Percentiles rank a stretch among this genome's conserved stretches.
These are phyloP conservation scores for Euleptes europaea DNA, from an alignment of 2,113 vertebrate genomes.

Conservation along the genomic window DNA sequence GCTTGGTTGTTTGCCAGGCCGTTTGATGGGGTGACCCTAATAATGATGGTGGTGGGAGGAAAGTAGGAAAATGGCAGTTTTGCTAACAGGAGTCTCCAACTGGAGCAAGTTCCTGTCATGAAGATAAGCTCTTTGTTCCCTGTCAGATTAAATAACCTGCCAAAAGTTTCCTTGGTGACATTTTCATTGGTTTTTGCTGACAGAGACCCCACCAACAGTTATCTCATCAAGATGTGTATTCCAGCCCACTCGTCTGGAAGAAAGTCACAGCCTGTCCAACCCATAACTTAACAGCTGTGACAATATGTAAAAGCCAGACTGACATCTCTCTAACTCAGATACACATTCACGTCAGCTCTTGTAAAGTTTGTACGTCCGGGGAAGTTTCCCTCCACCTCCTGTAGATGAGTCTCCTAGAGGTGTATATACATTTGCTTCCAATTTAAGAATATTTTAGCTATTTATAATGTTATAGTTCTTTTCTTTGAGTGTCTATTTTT, in stretches of 20 bases:
- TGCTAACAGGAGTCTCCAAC: conserved; percentile 1
- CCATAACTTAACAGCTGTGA: conserved; percentile 18
- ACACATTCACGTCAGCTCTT: conserved; percentile 29
- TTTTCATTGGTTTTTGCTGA: conserved; percentile 11
- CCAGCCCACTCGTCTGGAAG: conserved; percentile 11
- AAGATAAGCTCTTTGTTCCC: conserved; percentile 23
- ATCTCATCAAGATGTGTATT: background rate
- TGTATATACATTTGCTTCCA: background rate
- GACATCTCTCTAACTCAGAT: conserved; percentile 40
- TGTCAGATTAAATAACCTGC: background rate
- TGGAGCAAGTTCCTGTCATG: background rate
- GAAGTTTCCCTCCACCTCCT: background rate
- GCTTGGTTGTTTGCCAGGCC: background rate
- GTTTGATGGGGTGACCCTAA: background rate
- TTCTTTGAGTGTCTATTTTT: background rate
- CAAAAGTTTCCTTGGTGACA: background rate
- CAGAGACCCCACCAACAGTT: conserved; percentile 19
- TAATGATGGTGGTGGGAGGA: background rate
- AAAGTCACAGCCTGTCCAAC: conserved; percentile 24
- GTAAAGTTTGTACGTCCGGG: background rate
- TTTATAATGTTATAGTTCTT: conserved; percentile 19
- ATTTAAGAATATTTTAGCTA: background rate
- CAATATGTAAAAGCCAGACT: conserved; percentile 41
- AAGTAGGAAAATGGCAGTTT: background rate
- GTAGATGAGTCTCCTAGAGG: background rate